Percentiles rank a stretch among this genome's conserved stretches.
Evolutionary conservation across 1,140 invertebrate species (phyloP).

Genomic region (Drosophila ironensis): DNA sequence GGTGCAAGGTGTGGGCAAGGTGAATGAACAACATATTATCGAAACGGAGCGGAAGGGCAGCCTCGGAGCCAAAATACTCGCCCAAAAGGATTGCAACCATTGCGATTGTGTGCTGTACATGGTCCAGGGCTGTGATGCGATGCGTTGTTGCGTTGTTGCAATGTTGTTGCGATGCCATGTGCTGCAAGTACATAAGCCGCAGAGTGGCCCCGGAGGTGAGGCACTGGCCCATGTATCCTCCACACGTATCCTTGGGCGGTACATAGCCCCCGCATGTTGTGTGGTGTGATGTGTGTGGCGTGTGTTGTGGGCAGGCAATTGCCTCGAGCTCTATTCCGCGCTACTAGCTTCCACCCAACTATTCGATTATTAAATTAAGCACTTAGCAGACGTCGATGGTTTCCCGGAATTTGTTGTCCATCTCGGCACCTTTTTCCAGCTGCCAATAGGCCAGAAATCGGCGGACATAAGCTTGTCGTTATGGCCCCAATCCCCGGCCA

Average conservation of each 20-base stretch:
- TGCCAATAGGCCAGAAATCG: no score
- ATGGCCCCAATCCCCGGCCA: no score
- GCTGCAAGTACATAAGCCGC: slow-evolving; percentile 28
- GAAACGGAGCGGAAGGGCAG: slow-evolving; percentile 24
- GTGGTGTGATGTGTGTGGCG: not conserved
- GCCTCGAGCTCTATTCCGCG: slow-evolving; percentile 13
- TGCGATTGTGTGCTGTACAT: slow-evolving; percentile 34
- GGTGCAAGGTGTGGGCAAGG: slow-evolving; percentile 46
- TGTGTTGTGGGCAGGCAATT: slow-evolving; percentile 4
- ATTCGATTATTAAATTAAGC: not conserved
- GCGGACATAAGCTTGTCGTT: no score
- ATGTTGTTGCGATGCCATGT: no score
- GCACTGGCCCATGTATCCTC: no score
- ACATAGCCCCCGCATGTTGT: slow-evolving; percentile 2
- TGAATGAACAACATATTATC: slow-evolving; percentile 75
- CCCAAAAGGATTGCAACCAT: slow-evolving; percentile 7
- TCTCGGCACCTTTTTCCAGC: not conserved
- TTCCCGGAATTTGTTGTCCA: no score
- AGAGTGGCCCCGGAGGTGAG: slow-evolving; percentile 1
- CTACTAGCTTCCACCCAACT: slow-evolving; percentile 11
- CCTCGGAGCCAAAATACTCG: slow-evolving; percentile 44
- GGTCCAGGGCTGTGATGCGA: slow-evolving; percentile 8
- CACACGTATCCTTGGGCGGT: not conserved
- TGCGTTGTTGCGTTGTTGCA: no score
- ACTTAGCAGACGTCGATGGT: not conserved